A percentile compares a stretch with the other conserved stretches of the same genome.
phyloP scores from a whole-genome alignment of 2,888 invertebrate species.

The Heliconius cydno region DNA sequence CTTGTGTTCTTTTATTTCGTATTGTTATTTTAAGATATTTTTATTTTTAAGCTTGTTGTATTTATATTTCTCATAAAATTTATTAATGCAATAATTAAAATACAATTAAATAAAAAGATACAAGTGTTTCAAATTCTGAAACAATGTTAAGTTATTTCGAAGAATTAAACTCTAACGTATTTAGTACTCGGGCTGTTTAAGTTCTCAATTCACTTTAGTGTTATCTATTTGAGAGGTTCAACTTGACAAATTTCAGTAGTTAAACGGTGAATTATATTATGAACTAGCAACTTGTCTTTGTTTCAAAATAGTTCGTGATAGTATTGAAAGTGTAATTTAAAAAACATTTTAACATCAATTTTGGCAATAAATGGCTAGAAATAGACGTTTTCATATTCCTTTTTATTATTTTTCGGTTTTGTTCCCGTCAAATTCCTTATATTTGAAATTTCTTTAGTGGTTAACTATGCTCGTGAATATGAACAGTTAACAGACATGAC shows the following conservation, averaged over 20 bases:
- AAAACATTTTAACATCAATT: too few relatives aligned
- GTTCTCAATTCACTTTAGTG: conserved; percentile 22
- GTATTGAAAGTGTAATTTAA: too few relatives aligned
- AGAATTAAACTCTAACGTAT: conserved; percentile 22
- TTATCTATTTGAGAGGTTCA: conserved; percentile 18
- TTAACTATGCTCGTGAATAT: too few relatives aligned
- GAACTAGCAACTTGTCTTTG: not conserved
- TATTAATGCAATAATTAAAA: not conserved
- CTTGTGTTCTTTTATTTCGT: not conserved
- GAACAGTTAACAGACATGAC: too few relatives aligned
- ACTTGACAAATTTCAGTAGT: conserved; percentile 20
- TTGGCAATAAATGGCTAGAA: too few relatives aligned
- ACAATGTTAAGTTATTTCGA: conserved; percentile 9
- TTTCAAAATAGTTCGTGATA: not conserved
- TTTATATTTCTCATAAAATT: too few relatives aligned
- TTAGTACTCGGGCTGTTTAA: conserved; percentile 11
- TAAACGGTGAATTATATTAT: conserved; percentile 10
- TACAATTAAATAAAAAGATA: conserved; percentile 3
- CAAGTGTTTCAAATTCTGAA: not conserved
- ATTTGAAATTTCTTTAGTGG: too few relatives aligned
- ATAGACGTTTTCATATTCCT: too few relatives aligned
- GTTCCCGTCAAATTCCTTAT: too few relatives aligned
- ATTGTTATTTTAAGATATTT: not conserved
- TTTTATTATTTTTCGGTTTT: too few relatives aligned
- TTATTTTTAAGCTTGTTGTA: not conserved